Conservation (phyloP, 2,797 vertebrate species). For the Lagocephalus sceleratus region DNA sequence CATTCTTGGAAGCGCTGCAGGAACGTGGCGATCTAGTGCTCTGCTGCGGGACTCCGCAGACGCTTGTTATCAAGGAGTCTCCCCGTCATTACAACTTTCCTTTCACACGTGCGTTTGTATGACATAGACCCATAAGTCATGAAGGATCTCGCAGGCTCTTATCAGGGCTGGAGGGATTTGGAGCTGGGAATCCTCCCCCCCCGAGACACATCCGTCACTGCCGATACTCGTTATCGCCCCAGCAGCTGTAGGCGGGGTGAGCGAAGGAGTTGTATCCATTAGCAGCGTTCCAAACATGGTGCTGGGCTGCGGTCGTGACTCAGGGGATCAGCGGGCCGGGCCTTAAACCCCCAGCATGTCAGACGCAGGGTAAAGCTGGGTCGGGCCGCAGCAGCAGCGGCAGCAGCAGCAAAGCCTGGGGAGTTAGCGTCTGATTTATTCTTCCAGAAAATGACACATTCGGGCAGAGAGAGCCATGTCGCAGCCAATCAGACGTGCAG, state of each 20-base stretch:
- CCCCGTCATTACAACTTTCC: neutral
- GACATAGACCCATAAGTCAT: slow-evolving; percentile 6
- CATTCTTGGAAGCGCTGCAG: slow-evolving; percentile 1
- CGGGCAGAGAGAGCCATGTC: neutral
- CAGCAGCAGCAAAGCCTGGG: slow-evolving; percentile 1
- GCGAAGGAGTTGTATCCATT: slow-evolving; percentile 27
- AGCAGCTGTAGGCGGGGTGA: slow-evolving; percentile 13
- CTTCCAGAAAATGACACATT: neutral
- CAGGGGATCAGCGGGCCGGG: slow-evolving; percentile 16
- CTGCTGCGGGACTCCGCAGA: slow-evolving; percentile 4
- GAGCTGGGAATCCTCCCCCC: slow-evolving; percentile 2
- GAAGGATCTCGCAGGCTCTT: slow-evolving; percentile 14
- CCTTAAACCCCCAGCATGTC: slow-evolving; percentile 15
- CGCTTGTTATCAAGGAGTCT: slow-evolving; percentile 13
- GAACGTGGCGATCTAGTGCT: slow-evolving; percentile 12
- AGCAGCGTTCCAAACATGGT: slow-evolving; percentile 3
- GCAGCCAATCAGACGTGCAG: too few species aligned
- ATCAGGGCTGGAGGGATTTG: slow-evolving; percentile 19
- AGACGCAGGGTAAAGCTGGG: slow-evolving; percentile 12
- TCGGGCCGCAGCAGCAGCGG: slow-evolving; percentile 8
- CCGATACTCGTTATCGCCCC: slow-evolving; percentile 5
- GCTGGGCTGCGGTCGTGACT: slow-evolving; percentile 43
- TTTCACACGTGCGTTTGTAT: slow-evolving; percentile 5
- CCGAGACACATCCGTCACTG: slow-evolving; percentile 6
- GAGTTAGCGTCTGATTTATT: neutral